Evolutionary conservation across 1,140 invertebrate species (phyloP).

Genomic region (Euura lappo): DNA sequence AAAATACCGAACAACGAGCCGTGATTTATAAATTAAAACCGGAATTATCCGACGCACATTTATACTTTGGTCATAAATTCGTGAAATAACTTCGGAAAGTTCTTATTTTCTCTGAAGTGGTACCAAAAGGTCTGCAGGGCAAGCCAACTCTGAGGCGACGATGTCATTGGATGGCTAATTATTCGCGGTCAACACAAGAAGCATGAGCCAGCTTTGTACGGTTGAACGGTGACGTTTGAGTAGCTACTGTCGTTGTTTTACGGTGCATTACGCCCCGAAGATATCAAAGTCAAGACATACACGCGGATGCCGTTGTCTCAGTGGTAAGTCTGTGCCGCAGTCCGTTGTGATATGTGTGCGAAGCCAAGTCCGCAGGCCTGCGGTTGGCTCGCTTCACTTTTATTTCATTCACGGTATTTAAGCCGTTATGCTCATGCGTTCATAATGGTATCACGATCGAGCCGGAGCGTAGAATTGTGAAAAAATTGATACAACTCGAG

Average conservation of each 20-base stretch:
- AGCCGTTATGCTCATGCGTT: not conserved
- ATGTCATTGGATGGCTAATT: not conserved
- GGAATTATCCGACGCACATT: no score
- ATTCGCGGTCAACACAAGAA: not conserved
- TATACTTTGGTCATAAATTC: no score
- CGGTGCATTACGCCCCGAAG: conserved; percentile 6
- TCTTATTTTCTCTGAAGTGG: no score
- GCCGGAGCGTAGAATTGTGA: not conserved
- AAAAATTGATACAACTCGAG: not conserved
- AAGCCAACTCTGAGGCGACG: not conserved
- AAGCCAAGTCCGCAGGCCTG: not conserved
- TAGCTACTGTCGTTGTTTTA: conserved; percentile 1
- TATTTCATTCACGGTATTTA: conserved; percentile 3
- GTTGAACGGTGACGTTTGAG: not conserved
- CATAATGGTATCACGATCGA: not conserved
- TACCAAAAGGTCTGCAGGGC: not conserved
- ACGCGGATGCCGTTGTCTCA: no score
- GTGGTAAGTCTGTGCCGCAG: no score
- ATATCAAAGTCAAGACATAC: not conserved
- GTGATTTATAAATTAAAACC: no score
- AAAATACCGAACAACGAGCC: no score
- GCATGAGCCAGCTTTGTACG: not conserved
- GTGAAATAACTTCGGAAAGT: no score
- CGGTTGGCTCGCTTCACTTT: not conserved
- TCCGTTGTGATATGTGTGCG: not conserved